Evolutionary conservation across 2,888 invertebrate genomes (phyloP).

Genomic region (Lymantria dispar): DNA sequence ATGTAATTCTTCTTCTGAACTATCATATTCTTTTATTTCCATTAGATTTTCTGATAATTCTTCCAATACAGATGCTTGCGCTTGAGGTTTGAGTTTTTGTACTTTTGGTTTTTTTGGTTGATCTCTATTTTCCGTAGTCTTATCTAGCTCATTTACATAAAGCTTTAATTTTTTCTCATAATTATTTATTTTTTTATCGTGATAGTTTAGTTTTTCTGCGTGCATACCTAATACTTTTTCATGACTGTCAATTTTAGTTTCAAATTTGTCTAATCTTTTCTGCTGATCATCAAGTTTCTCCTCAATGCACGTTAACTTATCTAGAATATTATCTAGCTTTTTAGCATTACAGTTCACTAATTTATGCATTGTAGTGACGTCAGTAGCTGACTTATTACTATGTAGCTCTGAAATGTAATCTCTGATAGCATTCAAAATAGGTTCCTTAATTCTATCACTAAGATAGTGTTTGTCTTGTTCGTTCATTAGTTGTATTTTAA

Average conservation of each 20-base stretch:
- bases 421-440: slow-evolving; percentile 58
- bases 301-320: slow-evolving; percentile 56
- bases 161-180: not conserved
- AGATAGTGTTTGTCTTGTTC: slow-evolving; percentile 59
- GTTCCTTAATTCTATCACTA: slow-evolving; percentile 56
- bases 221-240: slow-evolving; percentile 1
- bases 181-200: slow-evolving; percentile 1
- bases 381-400: slow-evolving; percentile 36
- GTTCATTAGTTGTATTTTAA: slow-evolving; percentile 72
- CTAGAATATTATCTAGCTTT: slow-evolving; percentile 56
- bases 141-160: not conserved
- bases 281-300: slow-evolving; percentile 39
- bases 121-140: not conserved
- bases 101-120: slow-evolving; percentile 6
- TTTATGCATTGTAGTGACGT: slow-evolving; percentile 45
- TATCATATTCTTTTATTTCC: slow-evolving; percentile 40
- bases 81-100: not conserved
- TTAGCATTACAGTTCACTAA: slow-evolving; percentile 43
- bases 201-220: slow-evolving; percentile 46
- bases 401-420: slow-evolving; percentile 54
- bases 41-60: slow-evolving; percentile 53
- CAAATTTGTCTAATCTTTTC: not conserved
- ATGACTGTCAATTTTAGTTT: not conserved
- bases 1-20: slow-evolving; percentile 53
- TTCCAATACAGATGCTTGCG: slow-evolving; percentile 55